These are phyloP conservation scores for Parnassius apollo DNA, from an alignment of 2,888 invertebrate species.

Conservation along the genomic window DNA sequence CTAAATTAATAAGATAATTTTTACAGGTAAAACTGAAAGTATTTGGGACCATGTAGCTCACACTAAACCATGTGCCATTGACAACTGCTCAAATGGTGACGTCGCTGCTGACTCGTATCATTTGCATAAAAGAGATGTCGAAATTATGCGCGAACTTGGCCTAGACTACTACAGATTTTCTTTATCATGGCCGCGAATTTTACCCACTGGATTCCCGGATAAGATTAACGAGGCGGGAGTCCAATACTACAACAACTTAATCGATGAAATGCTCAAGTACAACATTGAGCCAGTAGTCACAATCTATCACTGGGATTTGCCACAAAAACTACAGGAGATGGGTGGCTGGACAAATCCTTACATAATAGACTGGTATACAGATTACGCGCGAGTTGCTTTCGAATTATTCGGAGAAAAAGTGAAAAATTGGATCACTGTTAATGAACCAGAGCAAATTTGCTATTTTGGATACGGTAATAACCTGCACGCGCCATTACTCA, in stretches of 20 bases:
- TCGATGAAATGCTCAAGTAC: slow-evolving; percentile 76
- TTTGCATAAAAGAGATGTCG: slow-evolving; percentile 77
- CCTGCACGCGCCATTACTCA: background rate
- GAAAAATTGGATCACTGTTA: slow-evolving; percentile 34
- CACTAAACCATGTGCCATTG: slow-evolving; percentile 58
- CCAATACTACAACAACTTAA: slow-evolving; percentile 57
- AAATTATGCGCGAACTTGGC: slow-evolving; percentile 62
- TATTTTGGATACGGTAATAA: slow-evolving; percentile 3
- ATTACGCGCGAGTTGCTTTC: slow-evolving; percentile 63
- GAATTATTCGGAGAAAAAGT: slow-evolving; percentile 66
- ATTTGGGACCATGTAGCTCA: slow-evolving; percentile 82
- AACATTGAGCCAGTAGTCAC: slow-evolving; percentile 65
- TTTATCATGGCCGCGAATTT: slow-evolving; percentile 83
- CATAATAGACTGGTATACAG: slow-evolving; percentile 62
- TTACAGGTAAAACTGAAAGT: slow-evolving; percentile 67
- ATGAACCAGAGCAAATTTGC: slow-evolving; percentile 15
- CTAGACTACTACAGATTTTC: slow-evolving; percentile 81
- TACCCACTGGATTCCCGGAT: slow-evolving; percentile 80
- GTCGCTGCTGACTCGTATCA: slow-evolving; percentile 82
- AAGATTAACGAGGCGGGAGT: slow-evolving; percentile 74
- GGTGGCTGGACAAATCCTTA: slow-evolving; percentile 56
- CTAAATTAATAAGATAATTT: background rate
- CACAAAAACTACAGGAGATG: slow-evolving; percentile 37
- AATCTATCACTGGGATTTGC: slow-evolving; percentile 38
- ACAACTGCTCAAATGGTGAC: slow-evolving; percentile 75